Base-by-base conservation (phyloP, 64 coral and sea anemone genomes). In the Montipora cactus region DNA sequence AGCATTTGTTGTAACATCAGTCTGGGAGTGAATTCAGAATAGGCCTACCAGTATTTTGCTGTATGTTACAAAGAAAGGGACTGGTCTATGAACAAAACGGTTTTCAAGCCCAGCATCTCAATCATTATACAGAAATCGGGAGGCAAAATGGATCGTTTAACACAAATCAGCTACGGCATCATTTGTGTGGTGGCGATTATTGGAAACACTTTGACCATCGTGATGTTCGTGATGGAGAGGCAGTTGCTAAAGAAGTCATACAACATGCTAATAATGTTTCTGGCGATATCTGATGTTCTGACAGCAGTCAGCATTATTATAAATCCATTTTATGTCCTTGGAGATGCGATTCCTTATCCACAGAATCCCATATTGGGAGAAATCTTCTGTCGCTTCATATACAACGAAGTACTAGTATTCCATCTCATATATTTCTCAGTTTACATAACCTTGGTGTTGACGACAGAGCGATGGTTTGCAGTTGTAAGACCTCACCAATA, bases 211-310 rank as follows among this genome's bases (percentile, higher is more conserved):
- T 47, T 93, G 28, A 80, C 84, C 4, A 78, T 79, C 18, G 16
- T 79, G 19, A 47, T 93, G 11, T 69, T 93, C 23, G 16, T 48
- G 0, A 18, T 37, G 44, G 72, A 93, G 16, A 87, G 59, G 21
- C 37, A 37, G 37, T 2, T 37, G 37, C 37, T 37, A 37, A 37
- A 37, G 37, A 37, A 37, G 37, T 37, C 91, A 0, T 93, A 93
- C 49, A 93, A 93, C 45, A n/a, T 93, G 1, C 78, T 81, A 16
- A 86, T 93, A 3, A 19, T 93, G 10, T 44, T 44, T 11, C 74
- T 93, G 22, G 81, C 91, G 4, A 19, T 87, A 23, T 44, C 81
- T 72, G 7, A 19, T 44, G 14, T 37, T 0, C 37, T 37, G 37
- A 37, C 37, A 37, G 37, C 37, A 37, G 37, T 37, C 2, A 37